Evolutionary conservation across 2,113 vertebrate genomes (phyloP), one percentile per base, ranked within the genome.

Genomic region (Bolborhynchus lineola): DNA sequence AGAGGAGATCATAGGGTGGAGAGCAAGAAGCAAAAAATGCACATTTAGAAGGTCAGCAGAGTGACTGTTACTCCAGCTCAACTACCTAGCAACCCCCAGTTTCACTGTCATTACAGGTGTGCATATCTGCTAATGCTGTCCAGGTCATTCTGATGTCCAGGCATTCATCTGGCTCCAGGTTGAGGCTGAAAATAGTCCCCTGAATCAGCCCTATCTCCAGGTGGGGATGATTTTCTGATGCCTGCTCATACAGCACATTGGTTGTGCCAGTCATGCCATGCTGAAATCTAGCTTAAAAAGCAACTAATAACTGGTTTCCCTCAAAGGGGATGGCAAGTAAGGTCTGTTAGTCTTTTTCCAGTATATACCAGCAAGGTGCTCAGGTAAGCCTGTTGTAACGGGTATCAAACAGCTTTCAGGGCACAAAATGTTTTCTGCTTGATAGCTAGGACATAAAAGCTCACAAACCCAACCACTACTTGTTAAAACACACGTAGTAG

Each of bases 201-300:
- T 9, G 7, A n/a, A 26, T 41, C 39, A 39, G 6, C 31, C 33
- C 26, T 35, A 4, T 3, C 29, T 47, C 16, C 28, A 0, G 2
- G 11, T 8, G 2, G 31, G 25, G 16, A 23, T 28, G 29, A 1
- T 13, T 77, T 25, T 9, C 67, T 70, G 23, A 29, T 17, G 12
- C 53, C 23, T 3, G 1, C 64, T 44, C 11, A 5, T 10, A 33
- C 6, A 60, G 33, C 29, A 6, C 49, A 3, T 14, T 17, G 35
- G 11, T 81, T 41, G 16, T 77, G 28, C 47, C 35, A 29, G 0
- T 13, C 6, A 0, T 2, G 6, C 26, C 6, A 1, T 10, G 15
- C 35, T 82, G 49, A 59, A 69, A 53, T 28, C 3, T 41, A 65
- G 47, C 29, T 72, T 55, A n/a, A 62, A 59, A 62, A 53, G 16